A percentile compares a stretch with the other conserved stretches of the same genome.
Evolutionary conservation across 1,140 invertebrate genomes (phyloP).

Genomic region (Brachionus manjavacas): DNA sequence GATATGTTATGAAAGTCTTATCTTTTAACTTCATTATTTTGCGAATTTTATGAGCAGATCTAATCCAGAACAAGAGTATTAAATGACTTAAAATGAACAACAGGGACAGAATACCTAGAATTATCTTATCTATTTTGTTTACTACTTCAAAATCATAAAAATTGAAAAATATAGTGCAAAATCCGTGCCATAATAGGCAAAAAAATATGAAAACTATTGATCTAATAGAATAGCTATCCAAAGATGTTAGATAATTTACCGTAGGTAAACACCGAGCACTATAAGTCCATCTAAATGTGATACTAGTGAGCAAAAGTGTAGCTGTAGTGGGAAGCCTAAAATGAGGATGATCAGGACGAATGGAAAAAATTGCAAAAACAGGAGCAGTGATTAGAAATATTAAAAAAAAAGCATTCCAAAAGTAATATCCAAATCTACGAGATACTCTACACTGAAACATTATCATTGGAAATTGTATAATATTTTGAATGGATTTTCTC

Average conservation of each 20-base stretch:
- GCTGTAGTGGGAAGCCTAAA: slow-evolving; percentile 54
- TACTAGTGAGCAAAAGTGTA: slow-evolving; percentile 50
- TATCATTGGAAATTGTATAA: slow-evolving; percentile 42
- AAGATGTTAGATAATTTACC: slow-evolving; percentile 53
- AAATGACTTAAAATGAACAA: not conserved
- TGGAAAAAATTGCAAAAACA: slow-evolving; percentile 57
- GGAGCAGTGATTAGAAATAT: slow-evolving; percentile 53
- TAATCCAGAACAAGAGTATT: slow-evolving; percentile 12
- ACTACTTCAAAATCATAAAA: not conserved
- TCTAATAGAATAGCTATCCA: not conserved
- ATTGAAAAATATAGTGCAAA: not conserved
- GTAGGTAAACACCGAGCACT: slow-evolving; percentile 55
- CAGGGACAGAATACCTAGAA: not conserved
- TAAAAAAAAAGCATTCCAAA: slow-evolving; percentile 47
- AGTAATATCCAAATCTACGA: slow-evolving; percentile 47
- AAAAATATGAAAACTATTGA: slow-evolving; percentile 10
- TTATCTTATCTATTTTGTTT: not conserved
- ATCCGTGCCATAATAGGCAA: slow-evolving; percentile 1
- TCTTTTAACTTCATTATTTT: slow-evolving; percentile 15
- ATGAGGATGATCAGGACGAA: slow-evolving; percentile 51
- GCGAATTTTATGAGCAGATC: slow-evolving; percentile 11
- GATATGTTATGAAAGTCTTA: not conserved
- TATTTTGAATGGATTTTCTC: not conserved
- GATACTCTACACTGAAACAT: slow-evolving; percentile 45
- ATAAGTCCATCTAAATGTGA: slow-evolving; percentile 54